phyloP scores from a whole-genome alignment of 2,113 vertebrate genomes.

The Scartelaos histophorus region DNA sequence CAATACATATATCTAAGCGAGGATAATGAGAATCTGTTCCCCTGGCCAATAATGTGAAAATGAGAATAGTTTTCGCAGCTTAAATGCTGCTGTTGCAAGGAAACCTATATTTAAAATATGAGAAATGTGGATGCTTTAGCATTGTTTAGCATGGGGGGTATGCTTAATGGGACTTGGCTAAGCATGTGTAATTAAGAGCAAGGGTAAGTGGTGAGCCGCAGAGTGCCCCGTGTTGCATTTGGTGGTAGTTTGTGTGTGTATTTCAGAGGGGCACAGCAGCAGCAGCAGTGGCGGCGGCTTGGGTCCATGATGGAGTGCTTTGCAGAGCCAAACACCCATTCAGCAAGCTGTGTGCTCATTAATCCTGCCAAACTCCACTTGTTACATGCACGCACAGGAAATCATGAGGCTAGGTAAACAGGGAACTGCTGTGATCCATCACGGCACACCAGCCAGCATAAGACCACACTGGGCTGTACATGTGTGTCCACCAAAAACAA shows the following conservation, averaged over 20 bases:
- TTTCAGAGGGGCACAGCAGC: constrained; percentile 57
- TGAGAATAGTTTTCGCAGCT: constrained; percentile 53
- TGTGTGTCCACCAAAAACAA: constrained; percentile 24
- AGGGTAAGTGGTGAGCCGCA: constrained; percentile 90
- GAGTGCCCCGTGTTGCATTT: constrained; percentile 58
- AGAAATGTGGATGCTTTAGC: constrained; percentile 66
- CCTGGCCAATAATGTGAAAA: constrained; percentile 39
- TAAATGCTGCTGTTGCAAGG: constrained; percentile 28
- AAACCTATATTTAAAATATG: constrained; percentile 62
- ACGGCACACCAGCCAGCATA: constrained; percentile 58
- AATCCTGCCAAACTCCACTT: constrained; percentile 99
- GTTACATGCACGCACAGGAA: constrained; percentile 93
- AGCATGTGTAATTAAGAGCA: constrained; percentile 97
- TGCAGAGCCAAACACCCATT: constrained; percentile 92
- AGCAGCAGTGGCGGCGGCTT: constrained; percentile 69
- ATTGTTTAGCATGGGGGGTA: constrained; percentile 81
- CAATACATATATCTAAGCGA: background rate
- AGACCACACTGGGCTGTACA: constrained; percentile 48
- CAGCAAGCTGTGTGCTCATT: constrained; percentile 94
- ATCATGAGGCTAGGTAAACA: constrained; percentile 98
- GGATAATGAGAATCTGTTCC: constrained; percentile 11
- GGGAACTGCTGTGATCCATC: constrained; percentile 89
- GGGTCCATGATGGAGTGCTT: constrained; percentile 88
- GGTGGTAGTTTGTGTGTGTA: constrained; percentile 40
- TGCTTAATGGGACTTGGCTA: constrained; percentile 85